Evolutionary conservation across 2,797 vertebrate genomes (phyloP).

Genomic region (Pelodytes ibericus): DNA sequence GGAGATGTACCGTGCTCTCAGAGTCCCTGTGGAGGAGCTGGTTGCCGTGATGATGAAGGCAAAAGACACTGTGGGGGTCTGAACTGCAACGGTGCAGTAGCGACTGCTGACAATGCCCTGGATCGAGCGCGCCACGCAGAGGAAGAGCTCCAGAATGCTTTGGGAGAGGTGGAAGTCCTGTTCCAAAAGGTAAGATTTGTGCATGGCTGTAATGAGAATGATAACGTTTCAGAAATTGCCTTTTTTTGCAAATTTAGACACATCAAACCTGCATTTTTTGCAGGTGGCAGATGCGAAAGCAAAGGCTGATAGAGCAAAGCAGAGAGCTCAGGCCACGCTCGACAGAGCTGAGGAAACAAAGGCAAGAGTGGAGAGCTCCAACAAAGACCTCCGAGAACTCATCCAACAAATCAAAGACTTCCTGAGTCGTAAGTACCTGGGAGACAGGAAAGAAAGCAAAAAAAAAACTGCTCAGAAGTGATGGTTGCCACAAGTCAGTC

Average conservation of each 20-base stretch:
- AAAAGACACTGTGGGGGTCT: conserved; percentile 88
- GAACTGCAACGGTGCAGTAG: conserved; percentile 84
- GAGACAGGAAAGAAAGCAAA: background rate
- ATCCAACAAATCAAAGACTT: conserved; percentile 93
- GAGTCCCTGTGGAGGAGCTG: conserved; percentile 90
- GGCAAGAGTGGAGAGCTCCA: conserved; percentile 87
- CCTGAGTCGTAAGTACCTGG: conserved; percentile 85
- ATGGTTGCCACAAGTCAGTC: too few relatives aligned
- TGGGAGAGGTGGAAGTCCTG: conserved; percentile 82
- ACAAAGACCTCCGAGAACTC: conserved; percentile 90
- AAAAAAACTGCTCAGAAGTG: background rate
- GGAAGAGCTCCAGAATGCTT: conserved; percentile 84
- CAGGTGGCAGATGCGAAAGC: conserved; percentile 88
- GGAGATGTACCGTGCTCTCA: conserved; percentile 84
- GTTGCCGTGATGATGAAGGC: conserved; percentile 90
- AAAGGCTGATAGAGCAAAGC: conserved; percentile 85
- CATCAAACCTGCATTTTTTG: rapidly evolving
- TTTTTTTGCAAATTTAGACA: background rate
- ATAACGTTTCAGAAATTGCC: background rate
- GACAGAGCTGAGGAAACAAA: conserved; percentile 89
- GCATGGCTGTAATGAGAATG: background rate
- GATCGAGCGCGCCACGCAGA: conserved; percentile 86
- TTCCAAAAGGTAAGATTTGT: conserved; percentile 78
- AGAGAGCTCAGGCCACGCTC: conserved; percentile 83
- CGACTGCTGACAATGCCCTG: conserved; percentile 82